phyloP scores from a whole-genome alignment of 2,797 vertebrate genomes.

The Morelia viridis region DNA sequence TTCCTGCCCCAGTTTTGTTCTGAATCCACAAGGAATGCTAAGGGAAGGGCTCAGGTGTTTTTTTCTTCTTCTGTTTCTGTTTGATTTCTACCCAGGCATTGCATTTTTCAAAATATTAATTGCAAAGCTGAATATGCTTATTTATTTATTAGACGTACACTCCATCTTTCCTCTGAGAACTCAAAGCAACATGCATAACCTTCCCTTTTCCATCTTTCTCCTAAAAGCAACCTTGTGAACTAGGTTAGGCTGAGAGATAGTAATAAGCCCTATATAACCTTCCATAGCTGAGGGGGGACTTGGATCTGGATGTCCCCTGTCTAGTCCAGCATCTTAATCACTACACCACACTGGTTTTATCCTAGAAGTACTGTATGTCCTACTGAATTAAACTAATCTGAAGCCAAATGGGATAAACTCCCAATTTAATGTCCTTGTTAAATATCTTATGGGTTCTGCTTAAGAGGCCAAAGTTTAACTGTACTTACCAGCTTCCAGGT shows the following conservation, averaged over 20 bases:
- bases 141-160: neutral
- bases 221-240: neutral
- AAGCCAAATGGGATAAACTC: neutral
- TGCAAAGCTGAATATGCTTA: neutral
- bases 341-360: neutral
- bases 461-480: too few species aligned
- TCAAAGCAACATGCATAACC: neutral
- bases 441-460: too few species aligned
- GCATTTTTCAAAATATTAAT: neutral
- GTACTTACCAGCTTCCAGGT: too few species aligned
- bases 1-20: neutral
- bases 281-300: neutral
- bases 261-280: neutral
- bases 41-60: neutral
- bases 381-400: neutral
- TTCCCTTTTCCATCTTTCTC: neutral
- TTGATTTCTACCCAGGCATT: neutral
- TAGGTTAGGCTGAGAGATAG: neutral
- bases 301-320: neutral
- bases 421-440: too few species aligned
- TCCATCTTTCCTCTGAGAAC: neutral
- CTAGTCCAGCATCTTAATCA: neutral
- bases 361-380: neutral
- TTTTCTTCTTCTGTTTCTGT: neutral
- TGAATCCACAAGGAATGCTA: neutral